Conservation (phyloP, 2,888 invertebrate genomes). For the Timema cristinae region DNA sequence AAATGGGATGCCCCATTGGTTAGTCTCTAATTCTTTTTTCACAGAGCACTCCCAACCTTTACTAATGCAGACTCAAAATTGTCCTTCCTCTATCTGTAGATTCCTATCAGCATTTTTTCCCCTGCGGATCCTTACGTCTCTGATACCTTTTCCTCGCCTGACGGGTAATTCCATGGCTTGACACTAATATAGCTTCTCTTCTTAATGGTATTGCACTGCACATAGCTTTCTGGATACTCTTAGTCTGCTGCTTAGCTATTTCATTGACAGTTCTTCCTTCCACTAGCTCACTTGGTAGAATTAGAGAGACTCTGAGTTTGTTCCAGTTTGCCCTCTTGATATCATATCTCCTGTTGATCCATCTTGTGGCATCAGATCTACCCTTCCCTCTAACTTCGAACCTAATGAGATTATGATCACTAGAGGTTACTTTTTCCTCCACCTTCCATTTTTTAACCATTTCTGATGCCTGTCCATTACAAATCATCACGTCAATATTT, state of each 20-base stretch:
- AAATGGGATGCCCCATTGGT: constrained; percentile 15
- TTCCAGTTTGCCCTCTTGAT: not conserved
- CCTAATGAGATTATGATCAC: constrained; percentile 6
- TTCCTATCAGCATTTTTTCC: not conserved
- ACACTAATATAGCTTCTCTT: too few species aligned
- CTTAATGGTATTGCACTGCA: not conserved
- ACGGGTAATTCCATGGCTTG: not conserved
- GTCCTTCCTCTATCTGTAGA: not conserved
- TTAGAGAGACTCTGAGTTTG: not conserved
- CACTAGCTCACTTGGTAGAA: not conserved
- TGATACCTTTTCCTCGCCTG: constrained; percentile 6
- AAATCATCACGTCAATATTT: constrained; percentile 7
- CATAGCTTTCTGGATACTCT: not conserved
- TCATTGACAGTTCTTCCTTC: not conserved
- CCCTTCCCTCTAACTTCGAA: not conserved
- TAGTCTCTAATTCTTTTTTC: not conserved
- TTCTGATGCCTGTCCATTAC: not conserved
- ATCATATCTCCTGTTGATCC: not conserved
- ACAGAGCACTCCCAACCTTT: not conserved
- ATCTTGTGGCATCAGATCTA: too few species aligned
- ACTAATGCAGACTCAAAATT: not conserved
- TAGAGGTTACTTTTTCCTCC: not conserved
- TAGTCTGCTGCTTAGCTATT: not conserved
- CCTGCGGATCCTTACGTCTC: not conserved
- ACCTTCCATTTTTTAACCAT: not conserved